Conservation (phyloP, 2,113 vertebrate species). For the Corvus moneduloides region DNA sequence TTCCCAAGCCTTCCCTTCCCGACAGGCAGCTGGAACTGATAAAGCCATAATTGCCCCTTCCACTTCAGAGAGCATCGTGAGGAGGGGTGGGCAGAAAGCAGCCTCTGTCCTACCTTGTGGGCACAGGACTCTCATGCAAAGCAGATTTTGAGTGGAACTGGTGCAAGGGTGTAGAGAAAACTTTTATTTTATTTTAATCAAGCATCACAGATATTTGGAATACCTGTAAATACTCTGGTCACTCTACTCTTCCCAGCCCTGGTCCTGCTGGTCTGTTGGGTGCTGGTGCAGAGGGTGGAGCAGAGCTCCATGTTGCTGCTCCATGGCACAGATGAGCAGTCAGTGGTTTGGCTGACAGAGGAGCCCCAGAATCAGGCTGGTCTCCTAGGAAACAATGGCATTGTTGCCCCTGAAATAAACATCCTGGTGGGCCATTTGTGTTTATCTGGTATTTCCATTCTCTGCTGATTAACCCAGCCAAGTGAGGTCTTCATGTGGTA, state of each 20-base stretch:
- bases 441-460: constrained; percentile 64
- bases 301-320: neutral
- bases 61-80: neutral
- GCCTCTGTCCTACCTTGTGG: neutral
- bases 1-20: neutral
- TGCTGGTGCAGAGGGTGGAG: neutral
- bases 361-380: neutral
- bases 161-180: neutral
- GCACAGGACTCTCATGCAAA: neutral
- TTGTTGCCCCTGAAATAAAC: constrained; percentile 31
- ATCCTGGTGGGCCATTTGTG: constrained; percentile 20
- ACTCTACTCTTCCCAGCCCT: neutral
- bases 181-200: neutral
- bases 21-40: neutral
- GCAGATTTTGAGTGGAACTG: neutral
- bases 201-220: neutral
- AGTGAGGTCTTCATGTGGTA: constrained; percentile 61
- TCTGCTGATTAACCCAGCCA: constrained; percentile 49
- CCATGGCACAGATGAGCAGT: neutral
- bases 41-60: neutral
- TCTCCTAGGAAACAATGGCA: constrained; percentile 5
- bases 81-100: neutral
- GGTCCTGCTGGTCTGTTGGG: neutral
- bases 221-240: neutral
- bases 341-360: neutral